Conservation (phyloP, 2,113 vertebrate genomes). For the Sinocyclocheilus rhinocerous region DNA sequence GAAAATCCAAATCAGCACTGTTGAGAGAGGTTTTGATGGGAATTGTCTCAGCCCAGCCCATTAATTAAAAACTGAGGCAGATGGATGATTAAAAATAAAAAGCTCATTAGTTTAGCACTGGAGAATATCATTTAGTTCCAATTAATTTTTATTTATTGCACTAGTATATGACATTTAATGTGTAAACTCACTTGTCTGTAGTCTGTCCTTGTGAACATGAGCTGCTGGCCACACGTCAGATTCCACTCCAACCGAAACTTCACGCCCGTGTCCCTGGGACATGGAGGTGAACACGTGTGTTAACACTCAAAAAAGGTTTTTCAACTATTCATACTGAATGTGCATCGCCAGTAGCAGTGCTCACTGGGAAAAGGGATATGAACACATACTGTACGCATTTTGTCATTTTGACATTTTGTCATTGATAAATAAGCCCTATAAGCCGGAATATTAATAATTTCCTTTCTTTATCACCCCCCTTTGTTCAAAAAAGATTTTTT, state of each 20-base stretch:
- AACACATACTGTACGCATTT: neutral
- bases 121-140: constrained; percentile 26
- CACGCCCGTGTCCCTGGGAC: constrained; percentile 1
- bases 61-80: constrained; percentile 41
- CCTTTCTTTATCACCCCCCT: constrained; percentile 28
- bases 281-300: neutral
- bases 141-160: constrained; percentile 16
- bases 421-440: constrained; percentile 41
- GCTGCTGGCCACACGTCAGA: neutral
- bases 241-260: neutral
- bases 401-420: constrained; percentile 40
- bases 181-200: neutral
- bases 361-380: neutral
- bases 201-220: constrained; percentile 11
- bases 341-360: neutral
- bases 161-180: neutral
- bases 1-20: constrained; percentile 8
- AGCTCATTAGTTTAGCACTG: constrained; percentile 29
- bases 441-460: constrained; percentile 27
- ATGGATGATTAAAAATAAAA: constrained; percentile 38
- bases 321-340: neutral
- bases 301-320: neutral
- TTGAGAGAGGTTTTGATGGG: constrained; percentile 3
- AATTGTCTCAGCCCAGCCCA: neutral
- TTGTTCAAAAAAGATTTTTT: constrained; percentile 52